These are phyloP conservation scores for Tribolium freemani DNA, from an alignment of 2,888 invertebrate genomes.

Conservation along the genomic window DNA sequence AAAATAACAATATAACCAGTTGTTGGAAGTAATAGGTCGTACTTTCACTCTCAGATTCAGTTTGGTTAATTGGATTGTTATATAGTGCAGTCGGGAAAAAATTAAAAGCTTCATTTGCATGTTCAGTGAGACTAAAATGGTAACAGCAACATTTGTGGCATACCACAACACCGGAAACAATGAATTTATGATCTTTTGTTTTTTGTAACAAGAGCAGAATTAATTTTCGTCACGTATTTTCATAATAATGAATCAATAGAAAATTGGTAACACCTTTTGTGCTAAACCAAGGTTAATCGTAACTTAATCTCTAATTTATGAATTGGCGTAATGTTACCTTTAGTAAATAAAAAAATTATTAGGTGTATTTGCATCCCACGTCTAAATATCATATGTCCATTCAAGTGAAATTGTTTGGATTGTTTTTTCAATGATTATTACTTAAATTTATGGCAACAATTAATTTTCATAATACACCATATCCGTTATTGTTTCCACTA, in stretches of 20 bases:
- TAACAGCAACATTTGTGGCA: too few species aligned
- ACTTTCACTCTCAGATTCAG: conserved; percentile 27
- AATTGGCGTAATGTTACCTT: neutral
- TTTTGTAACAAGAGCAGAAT: neutral
- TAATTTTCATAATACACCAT: too few species aligned
- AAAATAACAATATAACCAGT: conserved; percentile 27
- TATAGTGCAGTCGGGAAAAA: too few species aligned
- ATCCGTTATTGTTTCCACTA: too few species aligned
- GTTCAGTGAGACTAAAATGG: too few species aligned
- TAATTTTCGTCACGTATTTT: neutral
- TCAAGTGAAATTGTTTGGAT: neutral
- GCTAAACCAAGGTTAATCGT: neutral
- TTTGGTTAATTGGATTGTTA: neutral
- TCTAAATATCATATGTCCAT: neutral
- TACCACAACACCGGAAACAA: too few species aligned
- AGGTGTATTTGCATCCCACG: neutral
- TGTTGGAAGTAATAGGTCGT: conserved; percentile 12
- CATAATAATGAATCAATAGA: neutral
- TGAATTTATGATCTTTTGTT: neutral
- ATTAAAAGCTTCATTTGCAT: too few species aligned
- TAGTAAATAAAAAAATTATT: neutral
- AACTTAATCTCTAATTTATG: neutral
- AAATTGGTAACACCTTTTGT: neutral
- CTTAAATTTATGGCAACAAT: neutral
- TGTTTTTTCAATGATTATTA: neutral